Base-by-base conservation (phyloP, 2,888 invertebrate genomes). In the Parapristionchus giblindavisi region DNA sequence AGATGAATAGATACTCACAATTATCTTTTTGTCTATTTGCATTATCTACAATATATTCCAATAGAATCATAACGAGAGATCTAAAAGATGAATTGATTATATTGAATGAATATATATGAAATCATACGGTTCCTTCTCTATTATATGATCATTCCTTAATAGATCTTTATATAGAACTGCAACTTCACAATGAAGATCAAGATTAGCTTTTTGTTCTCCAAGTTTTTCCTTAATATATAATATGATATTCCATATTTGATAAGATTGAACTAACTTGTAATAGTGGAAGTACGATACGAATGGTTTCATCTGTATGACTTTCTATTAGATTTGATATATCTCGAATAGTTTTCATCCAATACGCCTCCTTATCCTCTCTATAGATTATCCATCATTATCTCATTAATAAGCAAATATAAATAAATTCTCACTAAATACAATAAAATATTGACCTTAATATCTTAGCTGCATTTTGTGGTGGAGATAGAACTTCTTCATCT, bases 161-260 rank as follows among this genome's bases (percentile, higher is more conserved):
- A 85, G 78, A 24, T 80, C 80, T 68, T 85, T 84, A 76, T 79
- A 86, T 32, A 85, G 80, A n/a, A 85, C 85, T 8, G 85, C 84
- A 17, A 85, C 82, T 73, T 86, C 86, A 68, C 86, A 86, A 56
- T 86, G 86, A 4, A 86, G 65, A 75, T 86, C 86, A 27, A 85
- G 76, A 40, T 83, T 84, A 3, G 82, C 78, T 63, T 78, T 80
- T 66, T 85, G 83, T 6, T 78, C 76, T 52, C 60, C 32, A 5
- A 78, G 63, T 1, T 51, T 61, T 3, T 73, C 56, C 77, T 81
- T 34, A 60, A 72, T 60, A 6, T 36, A 38, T 38, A 29, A 14
- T 43, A 43, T 43, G 3, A 1, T 27, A 40, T 11, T 38, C 61
- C 8, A 21, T 61, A 14, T 3, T 34, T 32, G 17, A 36, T 63